phyloP scores from a whole-genome alignment of 2,888 invertebrate species.

The Rotaria socialis region DNA sequence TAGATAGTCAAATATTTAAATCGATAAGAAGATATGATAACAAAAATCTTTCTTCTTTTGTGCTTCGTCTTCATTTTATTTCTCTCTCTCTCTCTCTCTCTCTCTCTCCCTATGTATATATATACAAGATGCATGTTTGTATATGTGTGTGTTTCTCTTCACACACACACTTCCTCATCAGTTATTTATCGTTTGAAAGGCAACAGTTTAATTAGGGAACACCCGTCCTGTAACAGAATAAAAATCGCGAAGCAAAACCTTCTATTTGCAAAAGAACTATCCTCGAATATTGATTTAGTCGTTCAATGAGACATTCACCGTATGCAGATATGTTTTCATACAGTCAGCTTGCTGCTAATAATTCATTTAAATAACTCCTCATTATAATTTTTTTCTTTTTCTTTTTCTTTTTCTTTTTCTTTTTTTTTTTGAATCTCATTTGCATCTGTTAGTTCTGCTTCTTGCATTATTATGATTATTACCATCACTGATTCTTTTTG shows the following conservation, averaged over 20 bases:
- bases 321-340: not conserved
- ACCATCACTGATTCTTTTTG: not conserved
- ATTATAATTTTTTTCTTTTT: not conserved
- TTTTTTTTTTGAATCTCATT: slow-evolving; percentile 13
- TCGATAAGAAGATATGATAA: not conserved
- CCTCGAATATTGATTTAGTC: not conserved
- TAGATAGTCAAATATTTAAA: not conserved
- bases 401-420: not conserved
- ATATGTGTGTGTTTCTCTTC: not conserved
- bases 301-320: not conserved
- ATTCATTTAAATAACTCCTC: not conserved
- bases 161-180: slow-evolving; percentile 21
- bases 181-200: slow-evolving; percentile 26
- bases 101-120: too few species aligned
- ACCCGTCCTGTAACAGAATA: not conserved
- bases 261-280: not conserved
- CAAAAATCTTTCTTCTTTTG: not conserved
- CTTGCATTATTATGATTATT: not conserved
- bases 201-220: slow-evolving; percentile 12
- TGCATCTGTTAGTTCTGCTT: not conserved
- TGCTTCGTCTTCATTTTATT: not conserved
- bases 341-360: not conserved
- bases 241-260: not conserved
- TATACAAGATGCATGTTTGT: not conserved
- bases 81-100: too few species aligned